phyloP scores from a whole-genome alignment of 2,797 vertebrate species.

The Pipistrellus pygmaeus region DNA sequence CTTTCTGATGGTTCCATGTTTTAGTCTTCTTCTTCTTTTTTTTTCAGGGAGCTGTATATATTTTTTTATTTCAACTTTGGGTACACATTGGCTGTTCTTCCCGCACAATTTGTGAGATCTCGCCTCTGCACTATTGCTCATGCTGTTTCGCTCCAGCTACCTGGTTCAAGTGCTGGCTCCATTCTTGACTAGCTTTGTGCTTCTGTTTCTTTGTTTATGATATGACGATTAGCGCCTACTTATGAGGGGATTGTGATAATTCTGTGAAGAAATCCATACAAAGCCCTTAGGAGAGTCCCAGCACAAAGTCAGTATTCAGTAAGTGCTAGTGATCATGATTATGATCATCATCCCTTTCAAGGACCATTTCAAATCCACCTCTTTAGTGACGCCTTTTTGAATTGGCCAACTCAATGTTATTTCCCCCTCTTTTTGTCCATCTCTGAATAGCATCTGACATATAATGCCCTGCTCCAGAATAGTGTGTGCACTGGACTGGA shows the following conservation, averaged over 20 bases:
- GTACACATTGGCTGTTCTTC: neutral
- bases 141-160: neutral
- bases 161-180: neutral
- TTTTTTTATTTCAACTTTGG: neutral
- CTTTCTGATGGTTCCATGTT: neutral
- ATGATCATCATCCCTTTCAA: neutral
- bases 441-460: conserved; percentile 2
- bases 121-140: neutral
- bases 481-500: neutral
- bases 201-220: neutral
- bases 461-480: neutral
- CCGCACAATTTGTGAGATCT: neutral
- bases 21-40: neutral
- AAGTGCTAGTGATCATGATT: neutral
- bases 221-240: neutral
- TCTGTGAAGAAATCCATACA: neutral
- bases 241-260: neutral
- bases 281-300: neutral
- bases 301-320: neutral
- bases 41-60: neutral
- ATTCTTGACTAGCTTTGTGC: neutral
- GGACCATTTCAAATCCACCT: neutral
- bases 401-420: neutral
- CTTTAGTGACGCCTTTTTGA: conserved; percentile 23
- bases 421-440: conserved; percentile 9